A percentile compares a stretch with the other conserved stretches of the same genome.
Evolutionary conservation across 2,888 invertebrate species (phyloP).

Genomic region (Heliconius ethilla): DNA sequence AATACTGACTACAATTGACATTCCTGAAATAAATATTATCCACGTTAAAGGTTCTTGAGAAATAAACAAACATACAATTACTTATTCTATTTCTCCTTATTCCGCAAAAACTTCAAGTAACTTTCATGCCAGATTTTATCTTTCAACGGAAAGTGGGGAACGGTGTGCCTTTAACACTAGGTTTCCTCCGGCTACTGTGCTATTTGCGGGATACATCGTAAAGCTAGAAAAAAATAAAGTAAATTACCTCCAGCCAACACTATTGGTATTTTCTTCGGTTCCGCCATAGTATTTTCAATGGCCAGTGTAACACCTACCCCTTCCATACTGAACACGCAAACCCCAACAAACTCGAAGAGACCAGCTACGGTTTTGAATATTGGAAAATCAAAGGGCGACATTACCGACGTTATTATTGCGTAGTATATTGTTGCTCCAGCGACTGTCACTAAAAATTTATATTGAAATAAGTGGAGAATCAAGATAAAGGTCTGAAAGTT

Average conservation of each 20-base stretch:
- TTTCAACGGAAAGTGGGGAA: too few species aligned
- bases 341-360: conserved; percentile 69
- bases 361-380: conserved; percentile 48
- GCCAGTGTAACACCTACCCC: conserved; percentile 57
- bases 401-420: conserved; percentile 37
- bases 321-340: conserved; percentile 79
- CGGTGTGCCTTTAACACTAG: too few species aligned
- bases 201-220: too few species aligned
- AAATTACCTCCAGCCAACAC: conserved; percentile 55
- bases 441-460: conserved; percentile 49
- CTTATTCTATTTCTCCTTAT: too few species aligned
- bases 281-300: conserved; percentile 60
- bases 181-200: too few species aligned
- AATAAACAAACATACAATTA: too few species aligned
- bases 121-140: too few species aligned
- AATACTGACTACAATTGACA: conserved; percentile 51
- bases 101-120: too few species aligned
- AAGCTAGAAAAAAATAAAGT: not conserved
- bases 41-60: not conserved
- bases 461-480: not conserved
- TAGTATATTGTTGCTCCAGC: conserved; percentile 54
- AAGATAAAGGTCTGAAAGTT: not conserved
- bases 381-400: conserved; percentile 46
- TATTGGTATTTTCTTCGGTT: conserved; percentile 54
- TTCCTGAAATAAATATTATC: conserved; percentile 49